Percentiles rank a stretch among this genome's conserved stretches.
Conservation (phyloP, 2,888 invertebrate species). For the Scaptomyza cyrtandrae region DNA sequence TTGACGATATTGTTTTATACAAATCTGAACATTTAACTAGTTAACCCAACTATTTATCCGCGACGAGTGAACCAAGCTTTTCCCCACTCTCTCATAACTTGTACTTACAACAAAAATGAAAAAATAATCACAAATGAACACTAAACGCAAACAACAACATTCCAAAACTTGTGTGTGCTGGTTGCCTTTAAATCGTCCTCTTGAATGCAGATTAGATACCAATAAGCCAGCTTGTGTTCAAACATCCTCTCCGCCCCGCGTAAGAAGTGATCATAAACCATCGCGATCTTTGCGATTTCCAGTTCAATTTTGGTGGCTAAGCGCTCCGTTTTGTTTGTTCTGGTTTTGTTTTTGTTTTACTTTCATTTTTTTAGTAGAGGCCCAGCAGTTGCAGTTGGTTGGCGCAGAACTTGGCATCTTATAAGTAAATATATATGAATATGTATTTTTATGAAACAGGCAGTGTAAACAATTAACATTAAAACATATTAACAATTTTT, state of each 20-base stretch:
- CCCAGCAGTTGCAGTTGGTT: constrained; percentile 51
- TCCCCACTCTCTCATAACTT: constrained; percentile 34
- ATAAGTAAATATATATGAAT: constrained; percentile 67
- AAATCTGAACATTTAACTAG: not conserved
- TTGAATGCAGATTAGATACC: constrained; percentile 46
- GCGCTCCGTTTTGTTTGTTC: constrained; percentile 48
- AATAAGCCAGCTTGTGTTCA: constrained; percentile 68
- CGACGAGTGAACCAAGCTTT: constrained; percentile 42
- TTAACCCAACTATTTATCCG: constrained; percentile 9
- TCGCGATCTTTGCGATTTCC: constrained; percentile 12
- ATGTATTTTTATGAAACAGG: constrained; percentile 75
- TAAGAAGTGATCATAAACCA: constrained; percentile 8
- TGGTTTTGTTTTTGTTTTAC: constrained; percentile 14
- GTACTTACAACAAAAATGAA: constrained; percentile 43
- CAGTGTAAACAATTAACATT: constrained; percentile 57
- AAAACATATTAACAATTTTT: constrained; percentile 69
- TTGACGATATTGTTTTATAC: not conserved
- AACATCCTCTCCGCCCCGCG: constrained; percentile 1
- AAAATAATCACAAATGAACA: constrained; percentile 20
- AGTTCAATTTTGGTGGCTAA: constrained; percentile 35
- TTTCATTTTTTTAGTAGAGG: constrained; percentile 16
- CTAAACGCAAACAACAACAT: constrained; percentile 47
- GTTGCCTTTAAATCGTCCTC: constrained; percentile 14
- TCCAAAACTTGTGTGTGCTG: constrained; percentile 47
- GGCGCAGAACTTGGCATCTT: constrained; percentile 73